Evolutionary conservation across 2,888 invertebrate genomes (phyloP).

Genomic region (Anorthoa munda): DNA sequence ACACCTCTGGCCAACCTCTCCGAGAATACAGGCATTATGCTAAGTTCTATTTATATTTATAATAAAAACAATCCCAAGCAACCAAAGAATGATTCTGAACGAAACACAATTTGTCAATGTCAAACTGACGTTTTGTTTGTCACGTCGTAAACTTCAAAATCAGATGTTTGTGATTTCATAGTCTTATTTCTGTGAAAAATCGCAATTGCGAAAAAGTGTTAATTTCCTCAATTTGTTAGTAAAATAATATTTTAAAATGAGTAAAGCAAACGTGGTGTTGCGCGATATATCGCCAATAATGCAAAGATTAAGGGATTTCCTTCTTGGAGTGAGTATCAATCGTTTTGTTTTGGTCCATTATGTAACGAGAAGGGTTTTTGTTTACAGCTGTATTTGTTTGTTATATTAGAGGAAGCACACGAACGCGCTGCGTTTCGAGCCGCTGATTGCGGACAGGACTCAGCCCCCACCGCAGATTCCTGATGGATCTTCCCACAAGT

Average conservation of each 20-base stretch:
- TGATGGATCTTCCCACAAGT: conserved; percentile 94
- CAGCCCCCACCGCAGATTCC: conserved; percentile 96
- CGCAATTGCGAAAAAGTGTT: conserved; percentile 27
- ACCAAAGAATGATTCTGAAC: conserved; percentile 13
- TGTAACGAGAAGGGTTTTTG: conserved; percentile 70
- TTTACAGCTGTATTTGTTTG: conserved; percentile 44
- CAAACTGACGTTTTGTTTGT: conserved; percentile 12
- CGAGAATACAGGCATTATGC: not conserved
- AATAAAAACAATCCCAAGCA: not conserved
- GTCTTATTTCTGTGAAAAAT: conserved; percentile 3
- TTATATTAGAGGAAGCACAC: conserved; percentile 91
- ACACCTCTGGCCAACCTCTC: not conserved
- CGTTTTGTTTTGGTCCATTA: conserved; percentile 68
- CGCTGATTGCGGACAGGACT: conserved; percentile 93
- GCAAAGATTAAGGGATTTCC: conserved; percentile 92
- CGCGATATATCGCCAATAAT: conserved; percentile 93
- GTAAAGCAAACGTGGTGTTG: conserved; percentile 85
- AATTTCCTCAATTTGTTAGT: conserved; percentile 1
- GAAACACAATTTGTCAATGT: conserved; percentile 29
- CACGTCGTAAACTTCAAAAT: conserved; percentile 49
- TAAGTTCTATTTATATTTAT: no score
- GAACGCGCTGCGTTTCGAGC: conserved; percentile 93
- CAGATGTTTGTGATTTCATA: conserved; percentile 61
- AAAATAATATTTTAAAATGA: conserved; percentile 74
- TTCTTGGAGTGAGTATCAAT: conserved; percentile 91